Conservation (phyloP, 2,797 vertebrate genomes). For the Squalus acanthias region DNA sequence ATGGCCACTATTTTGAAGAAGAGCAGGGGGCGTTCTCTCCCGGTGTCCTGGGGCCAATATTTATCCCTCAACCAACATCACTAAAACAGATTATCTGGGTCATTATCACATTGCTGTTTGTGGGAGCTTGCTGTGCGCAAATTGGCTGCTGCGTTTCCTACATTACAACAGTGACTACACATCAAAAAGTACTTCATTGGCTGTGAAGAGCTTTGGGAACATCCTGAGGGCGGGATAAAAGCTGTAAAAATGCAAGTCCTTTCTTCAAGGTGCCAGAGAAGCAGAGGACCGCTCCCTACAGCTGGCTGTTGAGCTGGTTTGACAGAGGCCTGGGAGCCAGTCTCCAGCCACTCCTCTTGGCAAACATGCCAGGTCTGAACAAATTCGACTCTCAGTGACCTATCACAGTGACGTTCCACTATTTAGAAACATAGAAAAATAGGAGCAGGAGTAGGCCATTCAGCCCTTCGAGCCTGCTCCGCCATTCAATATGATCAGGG, state of each 20-base stretch:
- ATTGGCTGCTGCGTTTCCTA: neutral
- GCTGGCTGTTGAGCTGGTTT: neutral
- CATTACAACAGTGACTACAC: neutral
- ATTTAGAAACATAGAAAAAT: no score
- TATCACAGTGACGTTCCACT: neutral
- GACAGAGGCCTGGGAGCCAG: neutral
- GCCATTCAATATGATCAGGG: no score
- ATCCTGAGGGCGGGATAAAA: neutral
- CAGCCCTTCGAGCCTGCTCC: no score
- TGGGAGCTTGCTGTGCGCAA: neutral
- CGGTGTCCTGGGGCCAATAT: neutral
- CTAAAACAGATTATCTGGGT: neutral
- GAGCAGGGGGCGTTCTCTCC: no score
- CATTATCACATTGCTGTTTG: neutral
- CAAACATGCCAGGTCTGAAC: neutral
- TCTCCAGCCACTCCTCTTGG: neutral
- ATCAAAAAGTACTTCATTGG: neutral
- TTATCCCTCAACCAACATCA: neutral
- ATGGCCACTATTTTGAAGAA: neutral
- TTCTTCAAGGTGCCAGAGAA: neutral
- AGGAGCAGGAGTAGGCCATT: no score
- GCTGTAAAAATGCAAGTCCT: neutral
- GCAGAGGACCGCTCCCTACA: neutral
- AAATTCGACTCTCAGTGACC: neutral
- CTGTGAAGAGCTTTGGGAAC: neutral